Evolutionary conservation across 37 sponge, comb jelly and placozoan genomes (phyloP), one percentile per base, ranked within the genome.

Genomic region (Ephydatia muelleri): DNA sequence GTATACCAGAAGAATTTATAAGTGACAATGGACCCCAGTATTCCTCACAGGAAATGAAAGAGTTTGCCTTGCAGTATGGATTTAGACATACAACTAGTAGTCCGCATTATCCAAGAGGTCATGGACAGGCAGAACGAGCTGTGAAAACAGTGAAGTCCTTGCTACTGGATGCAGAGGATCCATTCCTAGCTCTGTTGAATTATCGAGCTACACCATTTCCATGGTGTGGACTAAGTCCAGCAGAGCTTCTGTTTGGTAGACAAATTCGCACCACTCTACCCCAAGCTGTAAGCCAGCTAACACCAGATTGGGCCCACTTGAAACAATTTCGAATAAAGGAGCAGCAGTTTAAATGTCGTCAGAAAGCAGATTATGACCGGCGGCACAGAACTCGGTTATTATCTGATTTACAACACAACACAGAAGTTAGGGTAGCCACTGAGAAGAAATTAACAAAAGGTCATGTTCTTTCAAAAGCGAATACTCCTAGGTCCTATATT

Each of bases 191-290:
- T 28, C 71, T 85, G 16, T 80, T 90, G 76, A 80, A 47, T 29
- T 91, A 91, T 48, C 49, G 85, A 31, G 26, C 91, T 26, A 91
- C 87, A 23, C 87, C 91, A 23, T 49, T 91, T 70, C n/a, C 83
- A 3, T 91, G 91, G 91, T 91, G 91, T 38, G 68, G 68, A 22
- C 68, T 82, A 30, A 57, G 39, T 25, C 87, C 91, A 78, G 82
- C 86, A 33, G 75, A 91, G 68, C 67, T 91, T 27, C 67, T 67
- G 33, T 86, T 86, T 83, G 91, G 87, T 9, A 71, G 91, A 22
- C 40, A 68, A 6, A 29, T 91, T 13, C 29, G 83, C 27, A 82
- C 91, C 39, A 32, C 70, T 66, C 66, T 91, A n/a, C 91, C 87
- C 14, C 91, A n/a, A 91, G 68, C 57, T 57, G 57, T 57, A 57